These are phyloP conservation scores for Hyles euphorbiae DNA, from an alignment of 1,140 invertebrate genomes.

Conservation along the genomic window DNA sequence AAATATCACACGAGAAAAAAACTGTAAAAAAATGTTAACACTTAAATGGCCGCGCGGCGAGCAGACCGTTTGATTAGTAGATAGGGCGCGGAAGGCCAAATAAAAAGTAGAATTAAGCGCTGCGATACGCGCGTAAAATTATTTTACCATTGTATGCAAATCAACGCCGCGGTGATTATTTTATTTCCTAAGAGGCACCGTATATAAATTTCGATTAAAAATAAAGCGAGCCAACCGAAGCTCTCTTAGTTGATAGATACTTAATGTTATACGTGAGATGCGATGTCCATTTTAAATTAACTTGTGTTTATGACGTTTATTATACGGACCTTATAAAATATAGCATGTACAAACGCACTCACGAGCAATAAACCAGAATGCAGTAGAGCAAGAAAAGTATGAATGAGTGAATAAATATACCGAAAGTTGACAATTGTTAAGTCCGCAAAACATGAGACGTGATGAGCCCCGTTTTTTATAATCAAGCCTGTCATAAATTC, in stretches of 20 bases:
- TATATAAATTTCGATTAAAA: conserved; percentile 71
- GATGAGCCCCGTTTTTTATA: no score
- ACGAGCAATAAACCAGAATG: conserved; percentile 24
- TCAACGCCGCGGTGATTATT: conserved; percentile 70
- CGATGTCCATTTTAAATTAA: conserved; percentile 6
- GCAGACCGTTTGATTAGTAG: conserved; percentile 70
- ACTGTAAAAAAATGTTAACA: conserved; percentile 54
- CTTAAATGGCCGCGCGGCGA: conserved; percentile 53
- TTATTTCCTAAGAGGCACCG: conserved; percentile 71
- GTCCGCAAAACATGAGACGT: no score
- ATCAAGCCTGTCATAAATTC: no score
- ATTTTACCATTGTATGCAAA: conserved; percentile 76
- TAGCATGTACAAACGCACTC: conserved; percentile 13
- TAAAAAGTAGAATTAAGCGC: conserved; percentile 73
- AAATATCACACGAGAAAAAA: not conserved
- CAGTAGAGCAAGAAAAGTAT: conserved; percentile 37
- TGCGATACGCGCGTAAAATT: conserved; percentile 74
- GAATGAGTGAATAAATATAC: conserved; percentile 42
- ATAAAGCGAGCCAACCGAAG: conserved; percentile 45
- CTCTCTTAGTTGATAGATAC: conserved; percentile 53
- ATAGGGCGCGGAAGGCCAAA: conserved; percentile 66
- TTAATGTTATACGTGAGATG: conserved; percentile 15
- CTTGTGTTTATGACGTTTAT: conserved; percentile 14
- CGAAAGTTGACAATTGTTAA: conserved; percentile 32
- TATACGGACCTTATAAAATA: conserved; percentile 20